Evolutionary conservation across 2,888 invertebrate genomes (phyloP), one percentile per base, ranked within the genome.

Genomic region (Apeira syringaria): DNA sequence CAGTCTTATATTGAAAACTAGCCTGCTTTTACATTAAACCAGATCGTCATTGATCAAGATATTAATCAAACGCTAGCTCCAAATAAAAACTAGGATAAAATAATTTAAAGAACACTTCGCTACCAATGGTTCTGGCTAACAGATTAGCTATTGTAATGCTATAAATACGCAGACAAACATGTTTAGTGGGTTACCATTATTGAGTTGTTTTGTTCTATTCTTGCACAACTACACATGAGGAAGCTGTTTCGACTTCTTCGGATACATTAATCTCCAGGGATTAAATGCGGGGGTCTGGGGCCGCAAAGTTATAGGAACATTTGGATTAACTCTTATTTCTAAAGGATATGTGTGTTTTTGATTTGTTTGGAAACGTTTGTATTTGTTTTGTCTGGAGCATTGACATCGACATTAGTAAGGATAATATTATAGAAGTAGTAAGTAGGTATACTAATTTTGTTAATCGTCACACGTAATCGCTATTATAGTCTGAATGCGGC

Each of bases 261-360:
- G 45, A 50, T 48, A 44, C 34, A 39, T 54, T 72, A 69, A 74
- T 78, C 78, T 63, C 50, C 54, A 54, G 52, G 58, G 75, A 78
- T 76, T 71, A 71, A 11, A 33, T 28, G 56, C 39, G 53, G 53
- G 54, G 56, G 56, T 56, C 56, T 48, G 11, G 9, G 33, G 37
- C 35, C 43, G 38, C 47, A 28, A 50, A 36, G 8, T 51, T 50
- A 47, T 45, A 11, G 47, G 44, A 58, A 44, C 55, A 49, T 46
- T 39, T 34, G 22, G 17, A 4, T 25, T 8, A 24, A 11, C 3
- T 3, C 26, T 31, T 51, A 28, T 36, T 33, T n/a, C 33, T 11
- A 22, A 7, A 29, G 29, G 1, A n/a, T 38, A 24, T 30, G 11
- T 5, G 5, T 34, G 17, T 8, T 25, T 40, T 40, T 36, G 17